Evolutionary conservation across 2,888 invertebrate genomes (phyloP).

Genomic region (Zeuzera pyrina): DNA sequence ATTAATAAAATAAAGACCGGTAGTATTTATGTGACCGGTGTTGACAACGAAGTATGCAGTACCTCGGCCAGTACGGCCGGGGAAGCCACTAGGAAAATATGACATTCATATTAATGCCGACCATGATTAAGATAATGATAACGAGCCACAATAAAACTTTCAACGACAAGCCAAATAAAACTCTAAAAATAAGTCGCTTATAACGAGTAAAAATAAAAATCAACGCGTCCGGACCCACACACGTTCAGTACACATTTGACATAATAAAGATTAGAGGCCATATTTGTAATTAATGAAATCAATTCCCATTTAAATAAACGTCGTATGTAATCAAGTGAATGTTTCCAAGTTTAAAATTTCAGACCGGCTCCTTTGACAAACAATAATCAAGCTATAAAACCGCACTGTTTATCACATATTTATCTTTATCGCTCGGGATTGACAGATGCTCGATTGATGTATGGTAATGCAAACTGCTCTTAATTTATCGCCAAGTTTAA

Average conservation of each 20-base stretch:
- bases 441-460: constrained; percentile 39
- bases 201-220: constrained; percentile 31
- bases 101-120: constrained; percentile 53
- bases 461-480: constrained; percentile 38
- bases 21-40: too few relatives aligned
- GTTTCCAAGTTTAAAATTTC: constrained; percentile 32
- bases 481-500: constrained; percentile 39
- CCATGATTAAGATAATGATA: constrained; percentile 58
- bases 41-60: background rate
- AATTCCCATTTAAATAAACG: constrained; percentile 43
- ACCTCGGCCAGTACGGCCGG: constrained; percentile 19
- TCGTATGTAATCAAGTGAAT: constrained; percentile 30
- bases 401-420: constrained; percentile 23
- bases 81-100: constrained; percentile 33
- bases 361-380: constrained; percentile 45
- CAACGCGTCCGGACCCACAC: constrained; percentile 28
- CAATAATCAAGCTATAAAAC: constrained; percentile 36
- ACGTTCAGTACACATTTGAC: constrained; percentile 29
- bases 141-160: constrained; percentile 43
- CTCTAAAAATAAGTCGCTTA: constrained; percentile 26
- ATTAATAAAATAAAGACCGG: too few relatives aligned
- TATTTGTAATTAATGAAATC: constrained; percentile 64
- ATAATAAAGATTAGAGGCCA: constrained; percentile 51
- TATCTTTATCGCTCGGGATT: constrained; percentile 38
- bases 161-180: constrained; percentile 40